Evolutionary conservation across 2,113 vertebrate genomes (phyloP), one percentile per base, ranked within the genome.

Genomic region (Ascaphus truei): DNA sequence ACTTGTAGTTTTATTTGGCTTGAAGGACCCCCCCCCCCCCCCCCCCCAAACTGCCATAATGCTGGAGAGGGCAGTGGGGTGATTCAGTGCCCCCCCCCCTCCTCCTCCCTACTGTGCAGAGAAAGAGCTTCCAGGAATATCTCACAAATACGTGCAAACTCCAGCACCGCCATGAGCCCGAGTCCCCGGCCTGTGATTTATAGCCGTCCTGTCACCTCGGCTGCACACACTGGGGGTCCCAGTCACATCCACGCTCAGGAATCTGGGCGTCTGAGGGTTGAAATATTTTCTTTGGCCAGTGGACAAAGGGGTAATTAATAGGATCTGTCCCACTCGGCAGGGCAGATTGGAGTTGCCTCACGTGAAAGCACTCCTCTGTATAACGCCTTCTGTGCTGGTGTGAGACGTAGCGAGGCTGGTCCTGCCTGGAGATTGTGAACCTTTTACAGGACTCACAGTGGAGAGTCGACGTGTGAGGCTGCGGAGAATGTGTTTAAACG

Each of bases 141-240:
- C 53, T 58, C 66, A 23, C 25, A 66, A 66, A 55, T 55, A 23
- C 63, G 43, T 67, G 65, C 39, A 50, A 60, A 69, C 29, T 34
- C 25, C 31, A 60, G 56, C 31, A 18, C 36, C 29, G 27, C 29
- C 36, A 10, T 16, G 62, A 65, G 41, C 10, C 33, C 47, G 66
- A 60, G 56, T 33, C 67, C 56, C 31, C 65, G 34, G 34, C 53
- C 27, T 39, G 26, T 39, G 56, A 69, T 69, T 69, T 69, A 69
- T 69, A 31, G 26, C 33, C 37, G 56, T 18, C 55, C 43, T 60
- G 11, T 69, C 51, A 69, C 67, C 67, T 69, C 43, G 29, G 25
- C 43, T 69, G 43, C 23, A 51, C 55, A 51, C 45, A 12, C 30
- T 59, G 67, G 56, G 67, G 56, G 67, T 69, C 58, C 43, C 34